Evolutionary conservation across 2,113 vertebrate genomes (phyloP), one percentile per base, ranked within the genome.

Genomic region (Phainopepla nitens): DNA sequence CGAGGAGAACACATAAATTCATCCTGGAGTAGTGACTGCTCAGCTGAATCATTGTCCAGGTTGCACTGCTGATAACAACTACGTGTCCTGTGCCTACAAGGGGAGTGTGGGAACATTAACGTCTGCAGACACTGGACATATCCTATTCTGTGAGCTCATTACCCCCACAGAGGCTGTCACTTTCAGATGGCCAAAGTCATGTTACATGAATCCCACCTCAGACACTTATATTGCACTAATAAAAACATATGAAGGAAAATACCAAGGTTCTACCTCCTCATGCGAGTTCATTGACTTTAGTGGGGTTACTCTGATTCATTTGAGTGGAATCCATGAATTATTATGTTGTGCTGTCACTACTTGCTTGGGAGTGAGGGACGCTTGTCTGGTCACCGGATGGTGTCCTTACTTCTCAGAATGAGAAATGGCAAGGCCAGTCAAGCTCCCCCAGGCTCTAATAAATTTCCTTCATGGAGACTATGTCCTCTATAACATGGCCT

Each of bases 231-330:
- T 58, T 75, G 15, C 28, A 23, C 33, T 65, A 68, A 60, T 33
- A 9, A 54, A 86, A 83, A 28, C 28, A 39, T 31, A 44, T 4
- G 10, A 49, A 72, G 18, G 51, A 36, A 89, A 83, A 76, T 33
- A 20, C 2, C 29, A 14, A 15, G 11, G 49, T 69, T 91, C 27
- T 18, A 9, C 42, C 29, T 76, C 68, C 27, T 71, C 6, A 5
- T n/a, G 25, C 0, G 0, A 9, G 6, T 76, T 76, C 20, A 45
- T 56, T 51, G 39, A 31, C 27, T 54, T 53, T 15, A 44, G 14
- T 49, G 36, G 61, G 45, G 36, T 57, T 61, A 49, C 17, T 77
- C 18, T 65, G 49, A 57, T 53, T 79, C n/a, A 53, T 9, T 41
- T 4, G 8, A 69, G 31, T 35, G 27, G 18, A 80, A 83, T 42